Base-by-base conservation (phyloP, 1,140 invertebrate species). In the Linepithema humile region DNA sequence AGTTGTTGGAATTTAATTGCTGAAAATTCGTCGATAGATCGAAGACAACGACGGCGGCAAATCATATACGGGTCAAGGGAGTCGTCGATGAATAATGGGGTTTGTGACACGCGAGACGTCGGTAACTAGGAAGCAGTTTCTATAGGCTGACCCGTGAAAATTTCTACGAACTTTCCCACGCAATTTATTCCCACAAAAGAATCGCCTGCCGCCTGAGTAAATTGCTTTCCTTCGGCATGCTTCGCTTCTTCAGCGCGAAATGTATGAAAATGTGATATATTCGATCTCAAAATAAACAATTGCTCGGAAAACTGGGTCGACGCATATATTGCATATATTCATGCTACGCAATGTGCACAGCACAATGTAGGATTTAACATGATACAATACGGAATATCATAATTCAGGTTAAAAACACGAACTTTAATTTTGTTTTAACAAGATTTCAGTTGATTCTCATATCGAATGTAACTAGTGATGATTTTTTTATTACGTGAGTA, bases 101-200 rank as follows among this genome's bases (percentile, higher is more conserved):
- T 87, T 83, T 84, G n/a, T 65, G 80, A 86, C 69, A 78, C 65
- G 45, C 72, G 72, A 72, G 45, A 83, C 43, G 48, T 72, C 64
- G 43, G 40, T 17, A 70, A 77, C 65, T 78, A 84, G 72, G 80
- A 84, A 86, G 48, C 50, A 10, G 59, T 86, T 83, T 64, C 80
- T 73, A 72, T 43, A 65, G 29, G 53, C 59, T 67, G 65, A 84
- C 43, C 59, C 38, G 85, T 83, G 86, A 87, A 87, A 87, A 87
- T 87, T 73, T 87, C 86, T 78, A 82, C 65, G n/a, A 84, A 87
- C 85, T 78, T 87, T 87, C 85, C 65, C 86, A 87, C 85, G 85
- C 80, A 53, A 87, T 73, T 84, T 65, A 84, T 83, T 87, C 72
- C 53, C 64, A 86, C 65, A 73, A 40, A 67, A 48, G 85, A 83